Conservation (phyloP, 2,113 vertebrate genomes). For the Petromus typicus region DNA sequence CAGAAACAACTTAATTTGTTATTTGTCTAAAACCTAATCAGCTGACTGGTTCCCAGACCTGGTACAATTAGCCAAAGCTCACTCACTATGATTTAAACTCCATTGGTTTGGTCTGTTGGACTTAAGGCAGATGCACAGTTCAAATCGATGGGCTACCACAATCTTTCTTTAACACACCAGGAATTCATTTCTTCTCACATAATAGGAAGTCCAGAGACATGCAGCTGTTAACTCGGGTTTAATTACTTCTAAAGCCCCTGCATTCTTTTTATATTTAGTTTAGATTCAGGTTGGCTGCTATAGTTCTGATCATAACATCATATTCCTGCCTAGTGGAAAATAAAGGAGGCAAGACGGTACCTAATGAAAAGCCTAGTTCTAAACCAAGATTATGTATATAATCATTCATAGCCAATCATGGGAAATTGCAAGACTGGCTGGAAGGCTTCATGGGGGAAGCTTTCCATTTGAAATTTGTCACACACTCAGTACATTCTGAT, state of each 20-base stretch:
- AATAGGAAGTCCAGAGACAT: neutral
- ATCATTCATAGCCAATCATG: neutral
- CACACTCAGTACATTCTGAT: neutral
- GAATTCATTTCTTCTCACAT: neutral
- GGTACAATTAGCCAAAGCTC: neutral
- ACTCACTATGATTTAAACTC: neutral
- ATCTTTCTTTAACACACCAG: slow-evolving; percentile 7
- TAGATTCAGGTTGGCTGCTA: neutral
- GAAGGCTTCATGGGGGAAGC: neutral
- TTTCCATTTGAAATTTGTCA: neutral
- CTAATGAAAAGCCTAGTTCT: neutral
- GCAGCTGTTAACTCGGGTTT: neutral
- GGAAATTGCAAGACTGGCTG: neutral
- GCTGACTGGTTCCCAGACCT: neutral
- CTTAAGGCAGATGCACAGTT: neutral
- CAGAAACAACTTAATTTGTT: neutral
- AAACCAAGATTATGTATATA: neutral
- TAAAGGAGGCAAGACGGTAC: neutral
- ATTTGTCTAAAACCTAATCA: neutral
- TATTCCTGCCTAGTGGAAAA: neutral
- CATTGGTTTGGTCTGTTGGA: neutral
- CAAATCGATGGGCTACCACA: neutral
- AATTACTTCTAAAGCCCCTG: neutral
- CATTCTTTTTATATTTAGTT: neutral
- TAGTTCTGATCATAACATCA: neutral